Percentiles rank a stretch among this genome's conserved stretches.
phyloP scores from a whole-genome alignment of 2,113 vertebrate species.

The Equus quagga region DNA sequence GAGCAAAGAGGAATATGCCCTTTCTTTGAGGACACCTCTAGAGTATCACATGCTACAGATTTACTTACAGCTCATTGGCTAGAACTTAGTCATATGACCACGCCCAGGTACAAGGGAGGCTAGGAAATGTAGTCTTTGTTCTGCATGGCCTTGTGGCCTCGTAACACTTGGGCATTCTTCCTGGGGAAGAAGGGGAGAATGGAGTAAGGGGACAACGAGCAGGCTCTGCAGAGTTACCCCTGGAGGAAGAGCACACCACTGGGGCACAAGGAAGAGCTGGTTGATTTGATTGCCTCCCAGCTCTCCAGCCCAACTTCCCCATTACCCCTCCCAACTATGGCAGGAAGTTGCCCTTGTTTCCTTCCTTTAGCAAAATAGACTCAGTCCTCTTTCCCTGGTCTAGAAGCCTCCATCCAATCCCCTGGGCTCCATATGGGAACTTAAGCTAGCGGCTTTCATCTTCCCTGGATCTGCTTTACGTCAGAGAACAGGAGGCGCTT shows the following conservation, averaged over 20 bases:
- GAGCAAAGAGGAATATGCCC: too few relatives aligned
- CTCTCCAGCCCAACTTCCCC: background rate
- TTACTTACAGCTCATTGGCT: background rate
- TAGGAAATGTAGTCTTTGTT: constrained; percentile 48
- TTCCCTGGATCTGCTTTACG: background rate
- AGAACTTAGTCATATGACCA: background rate
- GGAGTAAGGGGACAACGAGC: background rate
- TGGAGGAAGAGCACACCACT: background rate
- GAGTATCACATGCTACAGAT: background rate
- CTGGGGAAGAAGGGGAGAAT: background rate
- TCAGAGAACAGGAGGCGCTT: background rate
- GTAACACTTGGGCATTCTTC: background rate
- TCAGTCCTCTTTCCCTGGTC: background rate
- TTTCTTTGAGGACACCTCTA: background rate
- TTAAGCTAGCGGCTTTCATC: background rate
- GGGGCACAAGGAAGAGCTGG: background rate
- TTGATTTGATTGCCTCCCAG: background rate
- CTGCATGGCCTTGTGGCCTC: background rate
- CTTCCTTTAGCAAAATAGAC: background rate
- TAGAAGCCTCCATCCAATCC: background rate
- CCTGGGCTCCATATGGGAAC: background rate
- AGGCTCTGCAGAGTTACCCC: background rate
- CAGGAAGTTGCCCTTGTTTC: background rate
- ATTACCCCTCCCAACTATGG: background rate
- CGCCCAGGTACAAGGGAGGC: background rate